Base-by-base conservation (phyloP, 2,113 vertebrate genomes). In the Rhagologus leucostigma region DNA sequence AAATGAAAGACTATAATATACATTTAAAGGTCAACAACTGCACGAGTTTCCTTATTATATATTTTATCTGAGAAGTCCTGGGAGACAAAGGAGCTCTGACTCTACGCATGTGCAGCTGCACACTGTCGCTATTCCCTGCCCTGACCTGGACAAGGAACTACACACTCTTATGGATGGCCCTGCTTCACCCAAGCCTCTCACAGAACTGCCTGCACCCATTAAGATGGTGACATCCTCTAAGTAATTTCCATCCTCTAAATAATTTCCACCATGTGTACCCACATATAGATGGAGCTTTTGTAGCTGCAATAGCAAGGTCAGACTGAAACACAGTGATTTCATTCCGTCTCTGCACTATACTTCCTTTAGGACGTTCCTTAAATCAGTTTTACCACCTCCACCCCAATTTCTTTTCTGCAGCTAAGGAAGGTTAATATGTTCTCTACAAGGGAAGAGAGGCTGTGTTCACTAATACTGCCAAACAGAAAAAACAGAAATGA, bases 1-100 rank as follows among this genome's bases (percentile, higher is more conserved):
- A 95, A 94, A 90, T 89, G 82, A 81, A 90, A 93, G 52, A 68
- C 76, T 86, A 81, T 24, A 89, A 90, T 82, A 95, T 81, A 94
- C 85, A 92, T 84, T 84, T 81, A 94, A 95, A 96, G 88, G 92
- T 97, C 95, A 97, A 88, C 37, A 96, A 94, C 73, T 89, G 85
- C 75, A 50, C 6, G 12, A 70, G 87, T 85, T 93, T 63, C 49
- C 21, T 80, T 92, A 88, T 86, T 87, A 63, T 77, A 27, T 46
- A 84, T 84, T 95, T 93, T 80, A 91, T 68, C 86, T 78, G 69
- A 90, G 68, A 87, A 71, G 15, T 39, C 32, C 24, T 47, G 49
- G 49, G 52, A 78, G 53, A 88, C 55, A 70, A 87, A 89, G 63
- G 37, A 73, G 82, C 47, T 39, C 65, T 30, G 63, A 78, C 64